Evolutionary conservation across 92 coral and sea anemone genomes (phyloP).

Genomic region (Actinernus sp.): DNA sequence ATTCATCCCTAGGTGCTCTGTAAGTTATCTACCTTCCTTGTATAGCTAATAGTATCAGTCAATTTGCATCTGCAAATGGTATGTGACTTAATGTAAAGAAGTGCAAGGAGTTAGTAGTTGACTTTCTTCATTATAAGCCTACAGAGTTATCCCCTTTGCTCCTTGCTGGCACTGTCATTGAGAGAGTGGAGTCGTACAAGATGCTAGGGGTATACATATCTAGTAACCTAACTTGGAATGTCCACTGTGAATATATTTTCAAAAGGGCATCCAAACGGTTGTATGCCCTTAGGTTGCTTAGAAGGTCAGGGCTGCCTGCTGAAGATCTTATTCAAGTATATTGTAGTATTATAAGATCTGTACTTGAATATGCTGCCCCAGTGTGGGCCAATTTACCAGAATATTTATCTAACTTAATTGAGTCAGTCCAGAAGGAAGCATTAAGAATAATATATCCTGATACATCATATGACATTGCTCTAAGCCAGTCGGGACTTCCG

Average conservation of each 20-base stretch:
- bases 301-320: not conserved
- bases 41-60: slow-evolving; percentile 4
- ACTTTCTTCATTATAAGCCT: slow-evolving; percentile 5
- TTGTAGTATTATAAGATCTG: not conserved
- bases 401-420: not conserved
- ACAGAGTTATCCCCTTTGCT: not conserved
- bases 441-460: too few species aligned
- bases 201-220: slow-evolving; percentile 6
- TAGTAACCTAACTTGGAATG: not conserved
- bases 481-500: too few species aligned
- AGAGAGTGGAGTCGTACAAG: not conserved
- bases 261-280: slow-evolving; percentile 9
- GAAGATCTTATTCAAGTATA: not conserved
- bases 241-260: not conserved
- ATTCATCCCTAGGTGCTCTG: slow-evolving; percentile 31
- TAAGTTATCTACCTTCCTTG: slow-evolving; percentile 15
- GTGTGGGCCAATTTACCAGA: not conserved
- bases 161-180: not conserved
- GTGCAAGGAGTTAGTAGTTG: slow-evolving; percentile 7
- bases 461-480: too few species aligned
- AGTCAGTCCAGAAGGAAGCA: slow-evolving; percentile 8
- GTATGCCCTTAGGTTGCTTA: slow-evolving; percentile 5
- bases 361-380: slow-evolving; percentile 1
- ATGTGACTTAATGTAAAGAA: slow-evolving; percentile 9
- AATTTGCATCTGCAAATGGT: slow-evolving; percentile 3